Percentiles rank a stretch among this genome's conserved stretches.
phyloP scores from a whole-genome alignment of 1,140 invertebrate genomes.

The Carposina sasakii region DNA sequence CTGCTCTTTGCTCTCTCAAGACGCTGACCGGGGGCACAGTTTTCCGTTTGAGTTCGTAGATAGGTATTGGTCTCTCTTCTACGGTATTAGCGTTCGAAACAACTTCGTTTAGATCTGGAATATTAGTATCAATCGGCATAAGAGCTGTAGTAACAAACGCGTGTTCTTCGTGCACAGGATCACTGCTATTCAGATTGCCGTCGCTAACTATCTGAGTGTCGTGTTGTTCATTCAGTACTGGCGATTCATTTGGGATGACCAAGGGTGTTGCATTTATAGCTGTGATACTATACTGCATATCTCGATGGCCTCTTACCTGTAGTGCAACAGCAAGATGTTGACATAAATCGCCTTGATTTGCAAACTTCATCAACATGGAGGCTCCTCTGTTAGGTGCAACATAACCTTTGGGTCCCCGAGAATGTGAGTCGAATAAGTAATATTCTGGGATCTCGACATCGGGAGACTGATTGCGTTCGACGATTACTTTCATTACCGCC shows the following conservation, averaged over 20 bases:
- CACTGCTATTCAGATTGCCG: not conserved
- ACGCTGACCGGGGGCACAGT: conserved; percentile 2
- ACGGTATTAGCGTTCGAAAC: not conserved
- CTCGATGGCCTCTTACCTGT: not conserved
- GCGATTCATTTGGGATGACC: not conserved
- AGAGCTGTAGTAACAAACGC: not conserved
- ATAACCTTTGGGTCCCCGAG: conserved; percentile 7
- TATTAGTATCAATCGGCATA: not conserved
- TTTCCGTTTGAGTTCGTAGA: conserved; percentile 1
- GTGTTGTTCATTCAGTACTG: not conserved
- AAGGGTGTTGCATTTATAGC: not conserved
- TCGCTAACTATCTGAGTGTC: no score
- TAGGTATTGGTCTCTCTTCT: not conserved
- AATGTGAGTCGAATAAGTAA: conserved; percentile 6
- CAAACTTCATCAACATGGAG: conserved; percentile 1
- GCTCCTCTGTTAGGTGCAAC: not conserved
- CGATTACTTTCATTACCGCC: conserved; percentile 5
- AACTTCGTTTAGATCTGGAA: not conserved
- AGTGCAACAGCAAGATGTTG: not conserved
- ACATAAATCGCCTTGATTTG: not conserved
- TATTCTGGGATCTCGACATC: not conserved
- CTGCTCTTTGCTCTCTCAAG: not conserved
- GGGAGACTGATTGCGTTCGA: no score
- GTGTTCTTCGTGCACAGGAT: not conserved
- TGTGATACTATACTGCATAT: not conserved